Conservation (phyloP, 2,888 invertebrate genomes). For the Pterobdella sp. region DNA sequence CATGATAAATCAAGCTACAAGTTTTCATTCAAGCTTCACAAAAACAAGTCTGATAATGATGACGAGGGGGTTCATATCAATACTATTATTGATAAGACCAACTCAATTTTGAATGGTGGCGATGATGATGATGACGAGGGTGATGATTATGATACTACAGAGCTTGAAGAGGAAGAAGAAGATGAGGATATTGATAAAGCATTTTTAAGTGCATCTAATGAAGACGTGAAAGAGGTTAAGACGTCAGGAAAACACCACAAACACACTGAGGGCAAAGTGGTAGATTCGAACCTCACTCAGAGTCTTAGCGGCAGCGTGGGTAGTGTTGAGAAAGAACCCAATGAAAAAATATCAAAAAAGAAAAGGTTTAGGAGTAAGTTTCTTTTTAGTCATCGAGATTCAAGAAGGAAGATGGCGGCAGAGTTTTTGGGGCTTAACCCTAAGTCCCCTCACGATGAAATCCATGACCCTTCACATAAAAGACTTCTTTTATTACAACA, state of each 20-base stretch:
- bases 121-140: background rate
- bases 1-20: background rate
- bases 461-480: background rate
- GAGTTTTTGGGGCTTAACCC: background rate
- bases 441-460: background rate
- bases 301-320: background rate
- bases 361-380: background rate
- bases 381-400: no score
- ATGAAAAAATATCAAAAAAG: background rate
- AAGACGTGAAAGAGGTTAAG: no score
- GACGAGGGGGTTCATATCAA: background rate
- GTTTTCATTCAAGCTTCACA: background rate
- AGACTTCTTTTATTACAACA: background rate
- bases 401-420: background rate
- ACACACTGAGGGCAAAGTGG: no score
- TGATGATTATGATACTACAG: background rate
- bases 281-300: background rate
- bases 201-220: no score
- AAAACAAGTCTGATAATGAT: background rate
- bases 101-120: background rate
- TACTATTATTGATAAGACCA: background rate
- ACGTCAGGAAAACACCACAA: no score
- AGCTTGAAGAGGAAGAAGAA: background rate
- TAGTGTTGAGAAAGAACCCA: background rate
- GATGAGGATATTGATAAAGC: background rate